Percentiles rank a stretch among this genome's conserved stretches.
phyloP scores from a whole-genome alignment of 2,888 invertebrate genomes.

The Cryptus armator region DNA sequence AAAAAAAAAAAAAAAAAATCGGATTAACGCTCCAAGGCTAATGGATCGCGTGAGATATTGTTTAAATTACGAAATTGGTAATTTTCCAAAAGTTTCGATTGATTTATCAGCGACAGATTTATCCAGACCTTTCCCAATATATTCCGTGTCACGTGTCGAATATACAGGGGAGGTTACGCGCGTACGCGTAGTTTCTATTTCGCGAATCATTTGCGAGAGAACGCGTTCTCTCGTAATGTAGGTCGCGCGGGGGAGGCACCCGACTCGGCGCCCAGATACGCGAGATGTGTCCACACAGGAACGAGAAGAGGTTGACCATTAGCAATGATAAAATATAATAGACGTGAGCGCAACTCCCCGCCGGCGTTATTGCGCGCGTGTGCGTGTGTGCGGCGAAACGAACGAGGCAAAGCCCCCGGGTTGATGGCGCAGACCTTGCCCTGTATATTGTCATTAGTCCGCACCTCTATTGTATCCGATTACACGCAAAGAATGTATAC shows the following conservation, averaged over 20 bases:
- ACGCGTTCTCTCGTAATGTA: slow-evolving; percentile 57
- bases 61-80: no score
- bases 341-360: slow-evolving; percentile 40
- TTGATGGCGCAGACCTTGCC: slow-evolving; percentile 59
- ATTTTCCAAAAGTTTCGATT: no score
- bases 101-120: neutral
- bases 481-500: slow-evolving; percentile 29
- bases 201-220: slow-evolving; percentile 58
- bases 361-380: neutral
- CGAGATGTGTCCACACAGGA: slow-evolving; percentile 28
- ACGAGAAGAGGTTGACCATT: slow-evolving; percentile 52
- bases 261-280: slow-evolving; percentile 35
- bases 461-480: slow-evolving; percentile 43
- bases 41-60: no score
- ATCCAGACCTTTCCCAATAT: neutral
- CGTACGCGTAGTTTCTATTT: slow-evolving; percentile 30
- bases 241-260: slow-evolving; percentile 45
- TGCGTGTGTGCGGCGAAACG: slow-evolving; percentile 39
- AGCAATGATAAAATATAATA: slow-evolving; percentile 68
- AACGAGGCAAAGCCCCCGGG: slow-evolving; percentile 58
- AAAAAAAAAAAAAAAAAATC: no score
- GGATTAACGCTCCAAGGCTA: no score
- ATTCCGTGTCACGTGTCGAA: neutral
- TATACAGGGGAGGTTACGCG: slow-evolving; percentile 3
- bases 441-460: slow-evolving; percentile 60